phyloP scores from a whole-genome alignment of 1,140 invertebrate species.

The Drosophila orosa region DNA sequence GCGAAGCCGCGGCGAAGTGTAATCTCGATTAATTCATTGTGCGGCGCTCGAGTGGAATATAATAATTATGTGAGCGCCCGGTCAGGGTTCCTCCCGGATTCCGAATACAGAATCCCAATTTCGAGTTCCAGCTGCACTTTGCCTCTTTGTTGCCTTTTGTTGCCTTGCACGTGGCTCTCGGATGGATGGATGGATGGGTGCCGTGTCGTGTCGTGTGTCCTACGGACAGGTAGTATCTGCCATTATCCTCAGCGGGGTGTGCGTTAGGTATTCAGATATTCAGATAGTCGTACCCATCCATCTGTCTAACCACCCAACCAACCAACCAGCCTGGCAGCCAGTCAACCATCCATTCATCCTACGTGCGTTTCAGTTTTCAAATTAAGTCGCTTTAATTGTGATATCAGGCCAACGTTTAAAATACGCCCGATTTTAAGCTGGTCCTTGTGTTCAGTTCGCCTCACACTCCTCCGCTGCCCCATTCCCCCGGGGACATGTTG shows the following conservation, averaged over 20 bases:
- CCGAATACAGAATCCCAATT: conserved; percentile 10
- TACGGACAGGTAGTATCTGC: conserved; percentile 61
- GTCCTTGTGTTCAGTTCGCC: conserved; percentile 26
- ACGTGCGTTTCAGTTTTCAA: conserved; percentile 71
- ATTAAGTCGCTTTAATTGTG: conserved; percentile 83
- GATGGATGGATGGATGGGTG: conserved; percentile 22
- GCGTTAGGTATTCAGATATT: conserved; percentile 2
- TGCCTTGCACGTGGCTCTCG: conserved; percentile 64
- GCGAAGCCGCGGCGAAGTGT: conserved; percentile 63
- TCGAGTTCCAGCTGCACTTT: conserved; percentile 72
- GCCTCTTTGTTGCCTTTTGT: conserved; percentile 68
- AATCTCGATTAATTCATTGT: conserved; percentile 82
- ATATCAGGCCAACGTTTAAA: conserved; percentile 82
- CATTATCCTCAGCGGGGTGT: conserved; percentile 60
- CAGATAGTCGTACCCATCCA: conserved; percentile 17
- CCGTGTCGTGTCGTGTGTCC: conserved; percentile 36
- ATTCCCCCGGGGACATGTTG: conserved; percentile 49
- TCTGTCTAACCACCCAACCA: conserved; percentile 19
- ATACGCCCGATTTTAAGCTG: conserved; percentile 61
- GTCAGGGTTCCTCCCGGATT: background rate
- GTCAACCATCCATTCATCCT: conserved; percentile 13
- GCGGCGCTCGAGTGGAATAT: conserved; percentile 78
- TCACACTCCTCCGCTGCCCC: background rate
- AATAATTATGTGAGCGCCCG: conserved; percentile 71
- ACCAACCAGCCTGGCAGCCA: background rate